A percentile compares a stretch with the other conserved stretches of the same genome.
These are phyloP conservation scores for Calameuta idolon DNA, from an alignment of 2,888 invertebrate species.

Conservation along the genomic window DNA sequence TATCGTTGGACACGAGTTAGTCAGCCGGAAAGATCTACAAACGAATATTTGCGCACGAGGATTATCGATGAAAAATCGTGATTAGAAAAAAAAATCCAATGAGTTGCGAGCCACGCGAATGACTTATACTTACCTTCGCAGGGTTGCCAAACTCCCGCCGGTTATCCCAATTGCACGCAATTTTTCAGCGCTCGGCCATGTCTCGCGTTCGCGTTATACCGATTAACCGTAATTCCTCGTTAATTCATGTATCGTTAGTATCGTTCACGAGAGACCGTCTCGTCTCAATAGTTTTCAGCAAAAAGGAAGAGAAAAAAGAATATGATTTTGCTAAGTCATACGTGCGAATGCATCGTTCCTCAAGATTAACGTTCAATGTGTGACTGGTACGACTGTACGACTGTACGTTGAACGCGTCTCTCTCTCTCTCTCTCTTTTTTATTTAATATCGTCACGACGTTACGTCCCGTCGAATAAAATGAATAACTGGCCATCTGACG, in stretches of 20 bases:
- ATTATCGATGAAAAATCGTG: not conserved
- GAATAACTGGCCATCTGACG: constrained; percentile 43
- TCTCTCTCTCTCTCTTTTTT: not conserved
- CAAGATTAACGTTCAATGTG: not conserved
- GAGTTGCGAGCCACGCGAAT: constrained; percentile 50
- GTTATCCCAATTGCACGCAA: constrained; percentile 20
- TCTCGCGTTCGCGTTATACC: not conserved
- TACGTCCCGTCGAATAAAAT: constrained; percentile 30
- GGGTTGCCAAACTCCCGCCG: constrained; percentile 28
- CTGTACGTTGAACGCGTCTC: not conserved
- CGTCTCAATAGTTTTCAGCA: not conserved
- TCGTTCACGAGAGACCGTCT: not conserved
- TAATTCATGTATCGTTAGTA: not conserved
- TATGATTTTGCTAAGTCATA: constrained; percentile 25
- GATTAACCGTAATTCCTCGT: not conserved
- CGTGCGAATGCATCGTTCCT: not conserved
- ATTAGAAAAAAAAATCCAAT: not conserved
- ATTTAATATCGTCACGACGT: constrained; percentile 27
- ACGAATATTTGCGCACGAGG: not conserved
- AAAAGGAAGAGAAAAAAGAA: not conserved
- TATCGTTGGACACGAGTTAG: not conserved
- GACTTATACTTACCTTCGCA: constrained; percentile 60
- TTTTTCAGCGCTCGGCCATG: constrained; percentile 20
- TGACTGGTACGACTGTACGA: not conserved
- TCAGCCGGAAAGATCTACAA: not conserved